Evolutionary conservation across 2,113 vertebrate species (phyloP).

Genomic region (Urocynchramus pylzowi): DNA sequence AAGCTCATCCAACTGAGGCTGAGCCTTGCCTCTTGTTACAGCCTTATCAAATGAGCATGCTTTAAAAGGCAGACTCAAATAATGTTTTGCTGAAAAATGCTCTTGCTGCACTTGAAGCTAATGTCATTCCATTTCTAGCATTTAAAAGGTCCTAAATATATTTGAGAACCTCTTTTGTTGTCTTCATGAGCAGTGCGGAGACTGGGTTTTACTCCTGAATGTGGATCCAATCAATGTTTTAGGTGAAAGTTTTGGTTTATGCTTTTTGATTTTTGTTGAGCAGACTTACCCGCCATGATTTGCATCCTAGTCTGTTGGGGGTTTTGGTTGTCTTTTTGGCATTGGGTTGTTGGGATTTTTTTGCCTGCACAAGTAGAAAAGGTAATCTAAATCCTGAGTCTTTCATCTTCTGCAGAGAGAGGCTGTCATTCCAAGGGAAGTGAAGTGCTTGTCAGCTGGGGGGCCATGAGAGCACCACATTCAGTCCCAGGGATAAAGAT

Average conservation of each 20-base stretch:
- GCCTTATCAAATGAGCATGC: neutral
- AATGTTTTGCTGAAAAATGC: neutral
- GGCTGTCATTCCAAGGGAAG: neutral
- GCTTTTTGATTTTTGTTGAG: neutral
- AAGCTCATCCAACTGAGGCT: neutral
- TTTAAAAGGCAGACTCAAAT: neutral
- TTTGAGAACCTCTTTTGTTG: neutral
- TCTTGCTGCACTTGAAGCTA: neutral
- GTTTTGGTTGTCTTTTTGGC: neutral
- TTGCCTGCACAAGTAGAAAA: neutral
- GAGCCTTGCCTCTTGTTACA: neutral
- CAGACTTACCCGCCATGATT: neutral
- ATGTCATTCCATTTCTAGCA: neutral
- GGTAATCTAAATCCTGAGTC: neutral
- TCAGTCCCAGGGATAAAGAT: neutral
- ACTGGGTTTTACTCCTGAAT: neutral
- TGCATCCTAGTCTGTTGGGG: neutral
- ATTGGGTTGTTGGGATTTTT: neutral
- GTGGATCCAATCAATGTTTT: neutral
- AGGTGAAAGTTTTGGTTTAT: neutral
- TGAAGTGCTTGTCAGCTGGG: neutral
- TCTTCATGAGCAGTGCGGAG: neutral
- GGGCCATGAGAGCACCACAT: neutral
- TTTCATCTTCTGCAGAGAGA: neutral
- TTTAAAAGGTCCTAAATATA: neutral